Evolutionary conservation across 2,888 invertebrate species (phyloP), one percentile per base, ranked within the genome.

Genomic region (Colostygia pectinataria): DNA sequence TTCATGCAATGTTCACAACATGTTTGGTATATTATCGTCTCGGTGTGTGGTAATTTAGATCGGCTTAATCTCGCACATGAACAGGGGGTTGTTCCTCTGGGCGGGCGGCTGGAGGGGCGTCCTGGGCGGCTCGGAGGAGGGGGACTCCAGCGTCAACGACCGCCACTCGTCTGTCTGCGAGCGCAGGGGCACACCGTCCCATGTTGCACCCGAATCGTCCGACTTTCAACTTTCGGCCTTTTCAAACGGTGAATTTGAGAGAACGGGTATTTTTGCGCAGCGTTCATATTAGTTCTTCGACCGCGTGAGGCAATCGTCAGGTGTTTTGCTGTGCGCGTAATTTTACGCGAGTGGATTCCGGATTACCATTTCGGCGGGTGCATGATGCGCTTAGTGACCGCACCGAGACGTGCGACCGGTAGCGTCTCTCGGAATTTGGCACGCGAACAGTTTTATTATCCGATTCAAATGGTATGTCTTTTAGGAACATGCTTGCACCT

Each of bases 141-240:
- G 74, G 73, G 69, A 64, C 67, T 74, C 74, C 84, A 82, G 83
- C 87, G 89, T 89, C 89, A 89, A 89, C 87, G 89, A 89, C 89
- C 89, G 89, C 71, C 88, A 83, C 77, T 88, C 80, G 75, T 64
- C 74, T 70, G 81, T 80, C 83, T 78, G 83, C 79, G 65, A 73
- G 67, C 84, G 86, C 70, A 74, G 67, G 78, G 71, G 79, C 73
- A 78, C 73, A 77, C 77, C 75, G 83, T 75, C 64, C 69, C 72
- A 61, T 66, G 74, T 69, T 70, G 73, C 69, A 72, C 62, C 71
- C 75, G 71, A 61, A 62, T 61, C 47, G 57, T 43, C 55, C 41
- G 57, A 63, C 62, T 68, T 66, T 68, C 62, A 66, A 76, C 68
- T 75, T 72, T 69, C 70, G 57, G 65, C 62, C 66, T 56, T 67